Conservation (phyloP, 1,140 invertebrate genomes). For the Calliphora vicina region DNA sequence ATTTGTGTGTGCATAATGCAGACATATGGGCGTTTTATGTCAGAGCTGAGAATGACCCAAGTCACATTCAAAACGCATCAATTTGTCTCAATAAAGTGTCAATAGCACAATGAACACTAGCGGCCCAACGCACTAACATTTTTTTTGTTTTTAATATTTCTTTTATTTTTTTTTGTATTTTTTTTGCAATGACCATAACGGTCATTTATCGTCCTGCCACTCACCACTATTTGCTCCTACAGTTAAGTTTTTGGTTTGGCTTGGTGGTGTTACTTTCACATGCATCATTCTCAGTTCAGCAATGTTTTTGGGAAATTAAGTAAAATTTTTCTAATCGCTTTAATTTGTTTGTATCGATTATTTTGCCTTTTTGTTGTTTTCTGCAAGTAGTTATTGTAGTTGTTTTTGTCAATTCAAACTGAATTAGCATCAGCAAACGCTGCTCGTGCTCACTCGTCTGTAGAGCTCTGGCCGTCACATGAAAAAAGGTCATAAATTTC, state of each 20-base stretch:
- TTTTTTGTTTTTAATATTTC: no score
- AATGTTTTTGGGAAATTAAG: background rate
- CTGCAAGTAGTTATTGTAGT: background rate
- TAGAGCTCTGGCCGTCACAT: background rate
- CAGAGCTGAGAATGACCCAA: background rate
- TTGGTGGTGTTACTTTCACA: constrained; percentile 4
- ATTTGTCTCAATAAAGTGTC: constrained; percentile 38
- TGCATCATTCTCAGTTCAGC: background rate
- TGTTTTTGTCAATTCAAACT: background rate
- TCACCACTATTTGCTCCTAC: background rate
- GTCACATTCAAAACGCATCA: constrained; percentile 27
- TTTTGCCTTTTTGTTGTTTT: constrained; percentile 19
- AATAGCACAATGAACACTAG: constrained; percentile 15
- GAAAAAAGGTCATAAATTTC: constrained; percentile 36
- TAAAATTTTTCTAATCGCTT: constrained; percentile 21
- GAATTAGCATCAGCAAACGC: constrained; percentile 21
- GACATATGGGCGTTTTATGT: constrained; percentile 32
- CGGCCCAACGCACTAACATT: constrained; percentile 13
- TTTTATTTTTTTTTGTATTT: background rate
- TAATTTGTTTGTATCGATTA: constrained; percentile 35
- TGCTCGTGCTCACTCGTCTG: background rate
- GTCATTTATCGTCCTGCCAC: background rate
- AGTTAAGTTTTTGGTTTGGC: background rate
- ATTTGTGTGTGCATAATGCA: background rate
- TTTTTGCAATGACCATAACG: constrained; percentile 22